A percentile compares a stretch with the other conserved stretches of the same genome.
These are phyloP conservation scores for Streptopelia turtur DNA, from an alignment of 2,797 vertebrate species.

Conservation along the genomic window DNA sequence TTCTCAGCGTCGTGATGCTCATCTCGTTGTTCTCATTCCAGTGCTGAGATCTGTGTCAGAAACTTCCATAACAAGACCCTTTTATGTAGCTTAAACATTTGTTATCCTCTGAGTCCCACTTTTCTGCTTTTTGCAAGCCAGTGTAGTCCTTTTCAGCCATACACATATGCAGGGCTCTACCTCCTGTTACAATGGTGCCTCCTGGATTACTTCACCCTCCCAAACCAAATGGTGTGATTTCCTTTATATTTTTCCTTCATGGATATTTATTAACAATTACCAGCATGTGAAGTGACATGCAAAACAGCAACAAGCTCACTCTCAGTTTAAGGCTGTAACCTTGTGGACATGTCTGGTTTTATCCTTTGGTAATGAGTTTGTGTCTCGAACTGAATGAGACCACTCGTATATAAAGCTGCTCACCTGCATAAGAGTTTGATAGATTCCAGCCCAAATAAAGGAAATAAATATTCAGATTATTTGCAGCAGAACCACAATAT, in stretches of 20 bases:
- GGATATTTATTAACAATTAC: background rate
- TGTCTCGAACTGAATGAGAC: background rate
- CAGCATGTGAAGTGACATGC: background rate
- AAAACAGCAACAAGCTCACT: background rate
- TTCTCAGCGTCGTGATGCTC: background rate
- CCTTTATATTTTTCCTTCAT: background rate
- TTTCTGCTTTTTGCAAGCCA: background rate
- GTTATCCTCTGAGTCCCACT: background rate
- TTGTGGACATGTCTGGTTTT: background rate
- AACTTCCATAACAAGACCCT: background rate
- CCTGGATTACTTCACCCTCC: background rate
- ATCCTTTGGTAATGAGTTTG: background rate
- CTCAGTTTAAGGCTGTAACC: background rate
- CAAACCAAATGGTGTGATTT: background rate
- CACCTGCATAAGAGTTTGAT: background rate
- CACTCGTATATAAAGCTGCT: background rate
- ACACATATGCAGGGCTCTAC: background rate
- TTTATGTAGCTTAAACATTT: background rate
- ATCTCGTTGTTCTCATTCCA: background rate
- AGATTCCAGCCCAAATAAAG: background rate
- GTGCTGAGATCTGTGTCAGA: background rate
- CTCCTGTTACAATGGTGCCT: background rate
- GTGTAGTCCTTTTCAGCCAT: background rate
- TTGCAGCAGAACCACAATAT: background rate
- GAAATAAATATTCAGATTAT: background rate